phyloP scores from a whole-genome alignment of 1,140 invertebrate species.

The Meloidogyne hapla region DNA sequence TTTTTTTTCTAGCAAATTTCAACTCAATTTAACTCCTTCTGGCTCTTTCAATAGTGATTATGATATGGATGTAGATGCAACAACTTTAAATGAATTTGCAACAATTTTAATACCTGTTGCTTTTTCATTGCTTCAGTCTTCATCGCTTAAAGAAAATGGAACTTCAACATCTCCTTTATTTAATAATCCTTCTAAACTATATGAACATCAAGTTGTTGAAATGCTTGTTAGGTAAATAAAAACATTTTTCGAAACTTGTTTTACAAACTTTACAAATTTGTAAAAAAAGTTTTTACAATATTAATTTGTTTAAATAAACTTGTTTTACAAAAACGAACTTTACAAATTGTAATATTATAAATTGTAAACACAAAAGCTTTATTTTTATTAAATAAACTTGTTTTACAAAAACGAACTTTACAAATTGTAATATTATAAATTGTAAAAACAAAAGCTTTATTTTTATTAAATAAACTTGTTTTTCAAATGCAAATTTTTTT shows the following conservation, averaged over 20 bases:
- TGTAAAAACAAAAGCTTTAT: too few species aligned
- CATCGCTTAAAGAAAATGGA: not conserved
- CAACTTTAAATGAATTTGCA: conserved; percentile 52
- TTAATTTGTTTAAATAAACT: too few species aligned
- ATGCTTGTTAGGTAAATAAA: conserved; percentile 36
- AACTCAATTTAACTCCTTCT: conserved; percentile 36
- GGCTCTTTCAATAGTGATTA: conserved; percentile 44
- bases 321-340: too few species aligned
- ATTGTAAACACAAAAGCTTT: too few species aligned
- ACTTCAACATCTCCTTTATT: conserved; percentile 25
- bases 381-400: too few species aligned
- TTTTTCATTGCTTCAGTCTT: conserved; percentile 39
- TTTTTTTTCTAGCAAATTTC: conserved; percentile 36
- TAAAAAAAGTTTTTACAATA: too few species aligned
- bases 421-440: too few species aligned
- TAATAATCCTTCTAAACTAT: conserved; percentile 50
- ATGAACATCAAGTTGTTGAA: conserved; percentile 41
- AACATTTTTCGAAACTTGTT: not conserved
- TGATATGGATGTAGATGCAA: conserved; percentile 48
- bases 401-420: too few species aligned
- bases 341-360: too few species aligned
- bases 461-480: not conserved
- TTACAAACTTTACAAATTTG: not conserved
- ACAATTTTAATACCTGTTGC: conserved; percentile 38
- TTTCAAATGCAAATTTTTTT: not conserved